These are phyloP conservation scores for Odobenus rosmarus DNA, from an alignment of 2,113 vertebrate genomes.

Conservation along the genomic window DNA sequence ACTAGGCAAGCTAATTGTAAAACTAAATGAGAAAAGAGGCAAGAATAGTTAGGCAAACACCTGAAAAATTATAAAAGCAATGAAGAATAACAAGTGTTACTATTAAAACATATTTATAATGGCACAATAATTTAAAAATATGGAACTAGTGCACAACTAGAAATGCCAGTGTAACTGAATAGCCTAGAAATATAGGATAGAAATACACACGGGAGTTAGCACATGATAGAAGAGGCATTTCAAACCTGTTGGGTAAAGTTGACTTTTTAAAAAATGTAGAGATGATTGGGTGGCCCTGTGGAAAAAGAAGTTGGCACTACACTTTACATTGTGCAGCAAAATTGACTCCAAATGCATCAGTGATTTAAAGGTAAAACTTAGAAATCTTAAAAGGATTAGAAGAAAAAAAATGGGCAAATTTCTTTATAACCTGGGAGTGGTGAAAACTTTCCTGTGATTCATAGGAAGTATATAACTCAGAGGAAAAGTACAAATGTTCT, in stretches of 20 bases:
- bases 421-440: not conserved
- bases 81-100: not conserved
- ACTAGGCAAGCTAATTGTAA: not conserved
- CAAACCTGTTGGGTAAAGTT: not conserved
- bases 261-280: not conserved
- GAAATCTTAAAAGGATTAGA: slow-evolving; percentile 7
- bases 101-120: not conserved
- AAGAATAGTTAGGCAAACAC: not conserved
- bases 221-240: not conserved
- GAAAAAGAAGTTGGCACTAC: not conserved
- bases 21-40: slow-evolving; percentile 5
- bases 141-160: not conserved
- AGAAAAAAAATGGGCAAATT: not conserved
- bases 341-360: slow-evolving; percentile 22
- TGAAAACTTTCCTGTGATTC: not conserved
- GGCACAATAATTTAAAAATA: slow-evolving; percentile 2
- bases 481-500: not conserved
- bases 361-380: not conserved
- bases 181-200: not conserved
- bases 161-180: not conserved
- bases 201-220: not conserved
- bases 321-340: not conserved
- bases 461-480: not conserved
- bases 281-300: not conserved
- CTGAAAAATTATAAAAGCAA: slow-evolving; percentile 47